Evolutionary conservation across 2,888 invertebrate species (phyloP).

Genomic region (Cryptus armator): DNA sequence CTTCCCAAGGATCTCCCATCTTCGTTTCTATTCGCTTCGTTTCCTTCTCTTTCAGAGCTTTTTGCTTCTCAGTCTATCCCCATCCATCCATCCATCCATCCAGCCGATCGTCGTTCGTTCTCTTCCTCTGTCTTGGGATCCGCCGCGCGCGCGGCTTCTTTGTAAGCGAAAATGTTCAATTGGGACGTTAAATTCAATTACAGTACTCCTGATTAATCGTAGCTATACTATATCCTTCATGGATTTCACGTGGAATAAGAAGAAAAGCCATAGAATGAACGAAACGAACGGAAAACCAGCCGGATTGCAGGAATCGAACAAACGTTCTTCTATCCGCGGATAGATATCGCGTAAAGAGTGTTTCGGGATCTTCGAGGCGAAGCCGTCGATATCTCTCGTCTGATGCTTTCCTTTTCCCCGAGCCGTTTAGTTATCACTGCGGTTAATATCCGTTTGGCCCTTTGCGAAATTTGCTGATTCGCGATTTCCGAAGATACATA

Average conservation of each 20-base stretch:
- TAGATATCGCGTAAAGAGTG: background rate
- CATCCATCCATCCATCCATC: too few relatives aligned
- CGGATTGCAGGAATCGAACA: background rate
- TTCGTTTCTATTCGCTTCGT: constrained; percentile 60
- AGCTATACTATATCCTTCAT: constrained; percentile 70
- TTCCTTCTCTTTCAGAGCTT: constrained; percentile 51
- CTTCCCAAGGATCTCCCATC: constrained; percentile 64
- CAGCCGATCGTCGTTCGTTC: constrained; percentile 31
- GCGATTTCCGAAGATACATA: constrained; percentile 27
- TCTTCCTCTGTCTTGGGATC: constrained; percentile 63
- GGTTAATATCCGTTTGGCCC: constrained; percentile 42
- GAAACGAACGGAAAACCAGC: constrained; percentile 23
- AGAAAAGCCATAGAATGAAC: constrained; percentile 29
- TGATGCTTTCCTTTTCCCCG: too few relatives aligned
- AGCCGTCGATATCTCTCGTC: background rate
- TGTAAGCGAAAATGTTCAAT: constrained; percentile 85
- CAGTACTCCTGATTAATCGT: constrained; percentile 83
- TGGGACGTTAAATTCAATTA: constrained; percentile 84
- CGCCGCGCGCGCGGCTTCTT: constrained; percentile 75
- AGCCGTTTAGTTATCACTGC: constrained; percentile 27
- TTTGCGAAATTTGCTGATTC: constrained; percentile 61
- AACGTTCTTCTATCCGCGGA: constrained; percentile 55
- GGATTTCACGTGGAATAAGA: constrained; percentile 65
- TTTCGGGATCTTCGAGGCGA: background rate
- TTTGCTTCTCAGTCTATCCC: constrained; percentile 8